A percentile compares a stretch with the other conserved stretches of the same genome.
phyloP scores from a whole-genome alignment of 2,888 invertebrate genomes.

The Plusia festucae region DNA sequence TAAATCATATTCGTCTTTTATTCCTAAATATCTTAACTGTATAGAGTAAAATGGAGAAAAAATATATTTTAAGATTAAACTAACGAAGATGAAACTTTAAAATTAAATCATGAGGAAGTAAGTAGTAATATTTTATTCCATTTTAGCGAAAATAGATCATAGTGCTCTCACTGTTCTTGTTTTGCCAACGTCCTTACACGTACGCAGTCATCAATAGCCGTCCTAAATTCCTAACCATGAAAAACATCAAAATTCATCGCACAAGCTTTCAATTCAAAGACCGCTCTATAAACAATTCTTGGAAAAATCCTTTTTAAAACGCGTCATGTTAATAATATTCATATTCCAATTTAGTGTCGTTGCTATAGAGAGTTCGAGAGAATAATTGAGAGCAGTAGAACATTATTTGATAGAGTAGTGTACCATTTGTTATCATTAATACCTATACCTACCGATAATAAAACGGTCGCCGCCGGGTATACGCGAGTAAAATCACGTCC shows the following conservation, averaged over 20 bases:
- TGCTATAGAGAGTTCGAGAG: conserved; percentile 43
- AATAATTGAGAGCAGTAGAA: conserved; percentile 50
- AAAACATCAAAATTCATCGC: conserved; percentile 8
- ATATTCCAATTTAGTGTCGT: conserved; percentile 12
- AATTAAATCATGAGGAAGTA: no score
- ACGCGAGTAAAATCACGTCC: conserved; percentile 57
- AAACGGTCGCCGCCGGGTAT: conserved; percentile 59
- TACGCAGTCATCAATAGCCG: not conserved
- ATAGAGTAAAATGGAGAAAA: no score
- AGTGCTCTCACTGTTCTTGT: not conserved
- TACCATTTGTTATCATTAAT: conserved; percentile 64
- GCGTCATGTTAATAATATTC: not conserved
- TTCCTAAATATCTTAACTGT: no score
- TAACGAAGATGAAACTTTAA: no score
- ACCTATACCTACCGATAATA: conserved; percentile 60
- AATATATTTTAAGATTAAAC: no score
- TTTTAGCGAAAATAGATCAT: not conserved
- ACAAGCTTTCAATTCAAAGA: not conserved
- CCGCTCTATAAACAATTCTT: conserved; percentile 1
- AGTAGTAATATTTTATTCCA: not conserved
- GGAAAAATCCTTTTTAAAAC: not conserved
- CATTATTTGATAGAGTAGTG: conserved; percentile 49
- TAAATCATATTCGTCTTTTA: no score
- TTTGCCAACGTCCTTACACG: not conserved
- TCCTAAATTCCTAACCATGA: conserved; percentile 12